Base-by-base conservation (phyloP, 2,888 invertebrate species). In the Caradrina clavipalpis region DNA sequence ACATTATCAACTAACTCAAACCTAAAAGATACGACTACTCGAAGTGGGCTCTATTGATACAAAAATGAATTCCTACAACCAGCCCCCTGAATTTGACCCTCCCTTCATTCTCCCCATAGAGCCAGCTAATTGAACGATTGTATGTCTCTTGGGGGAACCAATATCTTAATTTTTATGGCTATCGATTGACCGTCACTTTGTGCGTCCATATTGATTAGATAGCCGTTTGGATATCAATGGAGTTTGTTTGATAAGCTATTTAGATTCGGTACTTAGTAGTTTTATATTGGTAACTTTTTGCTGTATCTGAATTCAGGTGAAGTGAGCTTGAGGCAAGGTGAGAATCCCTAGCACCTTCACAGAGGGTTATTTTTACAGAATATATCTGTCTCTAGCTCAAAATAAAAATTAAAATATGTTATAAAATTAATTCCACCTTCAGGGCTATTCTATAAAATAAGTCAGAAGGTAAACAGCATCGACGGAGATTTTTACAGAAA, bases 101-200 rank as follows among this genome's bases (percentile, higher is more conserved):
- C 64, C 82, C 39, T 60, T 19, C 11, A 31, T 61, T 47, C 26
- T 57, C 73, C 72, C 78, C 71, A 56, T 49, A 56, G 77, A 77
- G 65, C 58, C 59, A 57, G 71, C 80, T 86, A 81, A 82, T 83
- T 85, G 84, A 62, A 76, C 73, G 70, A 73, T 80, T 78, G 79
- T 79, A 69, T 69, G 57, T 62, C 72, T 56, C 70, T 60, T 65
- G 80, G 85, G 84, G 82, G 78, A 69, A 65, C 49, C 69, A 56
- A 75, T 85, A 84, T 87, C 88, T 90, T 86, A 82, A 87, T 88
- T 87, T 87, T 82, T 86, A 89, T 86, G 83, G 82, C 62, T 35
- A 83, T 87, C 86, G 85, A 84, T 88, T 86, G 84, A 64, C 53
- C 64, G 61, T 73, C 81, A 76, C 73, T 75, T 75, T 45, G 56